These are phyloP conservation scores for Pelodiscus sinensis DNA, from an alignment of 2,113 vertebrate species.

Conservation along the genomic window DNA sequence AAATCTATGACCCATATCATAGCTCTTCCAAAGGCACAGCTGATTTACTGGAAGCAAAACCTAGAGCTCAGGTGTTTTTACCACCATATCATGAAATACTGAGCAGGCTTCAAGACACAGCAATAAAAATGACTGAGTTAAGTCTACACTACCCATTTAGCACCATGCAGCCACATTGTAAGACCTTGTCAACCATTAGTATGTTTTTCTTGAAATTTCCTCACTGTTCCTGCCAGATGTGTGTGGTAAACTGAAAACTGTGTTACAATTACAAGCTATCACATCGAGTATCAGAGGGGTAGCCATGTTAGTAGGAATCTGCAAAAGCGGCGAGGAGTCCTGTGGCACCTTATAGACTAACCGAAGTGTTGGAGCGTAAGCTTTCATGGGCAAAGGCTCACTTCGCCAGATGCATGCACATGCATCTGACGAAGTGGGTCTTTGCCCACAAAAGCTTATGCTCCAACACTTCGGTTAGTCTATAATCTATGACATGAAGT, in stretches of 20 bases:
- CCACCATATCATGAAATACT: neutral
- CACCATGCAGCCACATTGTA: neutral
- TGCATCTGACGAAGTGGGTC: no score
- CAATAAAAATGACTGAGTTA: neutral
- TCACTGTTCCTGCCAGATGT: fast-evolving
- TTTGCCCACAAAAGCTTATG: no score
- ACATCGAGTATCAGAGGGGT: no score
- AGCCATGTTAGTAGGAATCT: no score
- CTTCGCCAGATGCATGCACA: no score
- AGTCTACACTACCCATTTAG: neutral
- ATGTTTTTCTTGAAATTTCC: neutral
- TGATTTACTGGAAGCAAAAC: neutral
- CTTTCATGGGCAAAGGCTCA: no score
- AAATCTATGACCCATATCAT: neutral
- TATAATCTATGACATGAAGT: neutral
- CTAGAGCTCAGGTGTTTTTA: neutral
- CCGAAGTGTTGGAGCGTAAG: no score
- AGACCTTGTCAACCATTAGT: neutral
- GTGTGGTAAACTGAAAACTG: neutral
- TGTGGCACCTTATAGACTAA: no score
- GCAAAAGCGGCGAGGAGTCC: no score
- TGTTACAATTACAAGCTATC: neutral
- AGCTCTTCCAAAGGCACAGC: fast-evolving
- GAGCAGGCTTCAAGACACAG: fast-evolving
- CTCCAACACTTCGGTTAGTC: no score